These are phyloP conservation scores for Ciona savignyi DNA, from an alignment of 23 tunicate species.

Conservation along the genomic window DNA sequence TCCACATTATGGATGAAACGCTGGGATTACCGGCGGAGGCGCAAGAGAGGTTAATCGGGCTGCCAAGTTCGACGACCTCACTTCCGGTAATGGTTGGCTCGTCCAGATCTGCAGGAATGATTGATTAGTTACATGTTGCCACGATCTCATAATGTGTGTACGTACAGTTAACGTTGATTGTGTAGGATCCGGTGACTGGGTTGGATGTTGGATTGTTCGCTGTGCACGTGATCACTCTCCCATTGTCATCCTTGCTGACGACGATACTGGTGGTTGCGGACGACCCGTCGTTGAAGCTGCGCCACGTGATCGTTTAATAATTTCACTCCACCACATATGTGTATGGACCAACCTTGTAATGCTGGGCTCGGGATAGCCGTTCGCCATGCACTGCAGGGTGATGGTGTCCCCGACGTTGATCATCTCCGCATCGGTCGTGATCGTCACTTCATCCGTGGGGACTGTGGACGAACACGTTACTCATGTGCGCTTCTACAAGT, in stretches of 20 bases:
- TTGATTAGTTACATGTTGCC: not conserved
- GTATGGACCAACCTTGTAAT: not conserved
- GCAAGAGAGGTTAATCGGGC: conserved; percentile 19
- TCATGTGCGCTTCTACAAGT: not conserved
- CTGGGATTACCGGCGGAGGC: conserved; percentile 21
- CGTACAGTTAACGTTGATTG: not conserved
- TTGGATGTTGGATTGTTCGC: not conserved
- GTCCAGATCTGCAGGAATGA: conserved; percentile 22
- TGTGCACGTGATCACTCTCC: not conserved
- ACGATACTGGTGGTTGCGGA: not conserved
- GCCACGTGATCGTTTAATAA: too few species aligned
- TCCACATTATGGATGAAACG: conserved; percentile 21
- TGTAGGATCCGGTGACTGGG: not conserved
- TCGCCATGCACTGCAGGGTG: not conserved
- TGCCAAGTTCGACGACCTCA: conserved; percentile 12
- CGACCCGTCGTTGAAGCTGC: not conserved
- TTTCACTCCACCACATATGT: too few species aligned
- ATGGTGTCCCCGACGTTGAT: not conserved
- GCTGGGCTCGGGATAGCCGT: not conserved
- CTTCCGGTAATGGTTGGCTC: conserved; percentile 22
- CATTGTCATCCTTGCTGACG: not conserved
- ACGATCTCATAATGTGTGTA: not conserved
- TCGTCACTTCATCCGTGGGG: not conserved
- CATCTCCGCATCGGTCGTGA: not conserved
- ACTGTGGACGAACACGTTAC: not conserved